Evolutionary conservation across 2,888 invertebrate genomes (phyloP).

Genomic region (Sarcophaga subvicina): DNA sequence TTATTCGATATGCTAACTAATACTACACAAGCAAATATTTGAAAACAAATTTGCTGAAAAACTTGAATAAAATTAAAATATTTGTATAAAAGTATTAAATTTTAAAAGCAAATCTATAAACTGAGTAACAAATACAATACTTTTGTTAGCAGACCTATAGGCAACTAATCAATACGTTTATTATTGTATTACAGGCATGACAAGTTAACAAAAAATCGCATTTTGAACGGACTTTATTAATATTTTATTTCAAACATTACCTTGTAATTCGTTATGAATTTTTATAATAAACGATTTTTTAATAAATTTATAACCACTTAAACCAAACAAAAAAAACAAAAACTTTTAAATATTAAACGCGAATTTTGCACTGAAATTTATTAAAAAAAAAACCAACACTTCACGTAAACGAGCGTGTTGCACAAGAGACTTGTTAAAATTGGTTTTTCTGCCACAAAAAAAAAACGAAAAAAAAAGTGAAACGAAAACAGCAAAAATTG

Average conservation of each 20-base stretch:
- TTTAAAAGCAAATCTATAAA: no score
- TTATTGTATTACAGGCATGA: no score
- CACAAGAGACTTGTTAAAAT: not conserved
- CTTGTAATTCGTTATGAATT: slow-evolving; percentile 10
- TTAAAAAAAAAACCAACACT: slow-evolving; percentile 11
- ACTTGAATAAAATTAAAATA: no score
- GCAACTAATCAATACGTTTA: no score
- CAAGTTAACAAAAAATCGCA: slow-evolving; percentile 33
- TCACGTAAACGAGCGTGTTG: not conserved
- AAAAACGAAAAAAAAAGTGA: no score
- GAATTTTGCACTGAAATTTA: not conserved
- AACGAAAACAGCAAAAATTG: slow-evolving; percentile 34
- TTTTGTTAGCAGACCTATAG: no score
- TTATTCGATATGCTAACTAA: not conserved
- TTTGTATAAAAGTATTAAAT: no score
- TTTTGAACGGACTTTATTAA: slow-evolving; percentile 39
- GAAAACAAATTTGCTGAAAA: no score
- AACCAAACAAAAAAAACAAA: not conserved
- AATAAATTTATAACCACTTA: slow-evolving; percentile 17
- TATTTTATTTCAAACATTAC: not conserved
- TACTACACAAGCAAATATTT: no score
- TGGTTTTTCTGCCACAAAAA: slow-evolving; percentile 5
- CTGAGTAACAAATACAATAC: no score
- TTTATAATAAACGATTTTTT: slow-evolving; percentile 16
- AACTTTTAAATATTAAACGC: not conserved